Evolutionary conservation across 2,797 vertebrate genomes (phyloP), one percentile per base, ranked within the genome.

Genomic region (Tiaroga cobitis): DNA sequence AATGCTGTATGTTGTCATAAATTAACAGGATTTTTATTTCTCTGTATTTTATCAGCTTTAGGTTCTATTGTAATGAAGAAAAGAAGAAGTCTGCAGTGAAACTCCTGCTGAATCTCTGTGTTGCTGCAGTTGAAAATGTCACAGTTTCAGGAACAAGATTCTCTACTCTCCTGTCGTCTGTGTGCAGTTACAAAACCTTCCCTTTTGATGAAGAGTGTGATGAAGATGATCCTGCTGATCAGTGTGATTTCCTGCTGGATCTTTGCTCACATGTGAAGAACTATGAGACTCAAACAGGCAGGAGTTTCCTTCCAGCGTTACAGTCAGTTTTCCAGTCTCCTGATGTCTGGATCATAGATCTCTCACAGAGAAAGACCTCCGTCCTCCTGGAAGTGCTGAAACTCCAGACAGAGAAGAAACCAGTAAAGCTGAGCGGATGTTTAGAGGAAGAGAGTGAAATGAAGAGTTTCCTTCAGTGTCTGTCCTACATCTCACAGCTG

Each of bases 341-440:
- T 74, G 80, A 9, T 67, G 80, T 32, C 7, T 88, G 84, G 87
- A 32, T 18, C 46, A 80, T 88, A 75, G 24, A 83, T 63, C 75
- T 88, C 59, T 83, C 80, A 49, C 2, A 85, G 80, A 83, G 82
- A 85, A 87, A 86, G 78, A 10, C 37, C 82, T 88, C 82, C 11
- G 5, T 82, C 67, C 43, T 85, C 56, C 84, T 88, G 37, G 80
- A 88, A 80, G 75, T 83, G 21, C 43, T 88, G 59, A 75, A 80
- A 65, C 65, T 87, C 15, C 73, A 85, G 51, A 77, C 39, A 86
- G 11, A 6, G 49, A 86, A 82, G 59, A 77, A 77, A 77, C 49
- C 80, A 81, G 65, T 79, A 16, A 1, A 82, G 0, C 72, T 86
- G 78, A 76, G n/a, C 3, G 13, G 29, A 37, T 86, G 70, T n/a